phyloP scores from a whole-genome alignment of 2,888 invertebrate species.

The Lepidochitona cinerea region DNA sequence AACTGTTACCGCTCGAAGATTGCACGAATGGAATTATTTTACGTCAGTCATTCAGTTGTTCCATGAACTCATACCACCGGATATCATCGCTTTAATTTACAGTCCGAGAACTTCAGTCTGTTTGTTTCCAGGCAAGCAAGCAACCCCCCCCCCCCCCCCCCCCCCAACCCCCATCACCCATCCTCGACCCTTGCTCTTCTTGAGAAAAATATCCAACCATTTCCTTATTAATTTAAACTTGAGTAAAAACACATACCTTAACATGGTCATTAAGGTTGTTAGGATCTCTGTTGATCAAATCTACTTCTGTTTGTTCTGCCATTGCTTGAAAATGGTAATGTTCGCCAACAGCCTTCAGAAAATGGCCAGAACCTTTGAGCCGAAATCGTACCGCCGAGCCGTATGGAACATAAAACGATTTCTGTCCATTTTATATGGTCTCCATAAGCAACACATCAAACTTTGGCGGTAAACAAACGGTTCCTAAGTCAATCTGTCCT shows the following conservation, averaged over 20 bases:
- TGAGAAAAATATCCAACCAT: too few species aligned
- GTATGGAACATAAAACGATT: neutral
- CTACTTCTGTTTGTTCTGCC: slow-evolving; percentile 13
- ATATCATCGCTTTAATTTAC: too few species aligned
- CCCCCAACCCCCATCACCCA: too few species aligned
- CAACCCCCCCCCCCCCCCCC: too few species aligned
- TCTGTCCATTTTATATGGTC: neutral
- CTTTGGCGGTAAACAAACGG: neutral
- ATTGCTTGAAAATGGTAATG: neutral
- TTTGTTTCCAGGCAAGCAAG: too few species aligned
- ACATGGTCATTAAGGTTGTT: slow-evolving; percentile 46
- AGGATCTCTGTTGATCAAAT: slow-evolving; percentile 43
- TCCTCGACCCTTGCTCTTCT: too few species aligned
- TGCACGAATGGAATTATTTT: too few species aligned
- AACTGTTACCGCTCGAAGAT: too few species aligned
- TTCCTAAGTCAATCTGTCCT: neutral
- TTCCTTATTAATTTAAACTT: too few species aligned
- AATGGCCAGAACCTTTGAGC: neutral
- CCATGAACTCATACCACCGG: too few species aligned
- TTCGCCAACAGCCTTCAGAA: neutral
- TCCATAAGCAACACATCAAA: neutral
- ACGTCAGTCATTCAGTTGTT: too few species aligned
- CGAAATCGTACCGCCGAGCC: neutral
- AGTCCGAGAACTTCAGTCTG: too few species aligned
- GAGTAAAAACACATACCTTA: slow-evolving; percentile 36